Base-by-base conservation (phyloP, 2,888 invertebrate genomes). In the Erannis defoliaria region DNA sequence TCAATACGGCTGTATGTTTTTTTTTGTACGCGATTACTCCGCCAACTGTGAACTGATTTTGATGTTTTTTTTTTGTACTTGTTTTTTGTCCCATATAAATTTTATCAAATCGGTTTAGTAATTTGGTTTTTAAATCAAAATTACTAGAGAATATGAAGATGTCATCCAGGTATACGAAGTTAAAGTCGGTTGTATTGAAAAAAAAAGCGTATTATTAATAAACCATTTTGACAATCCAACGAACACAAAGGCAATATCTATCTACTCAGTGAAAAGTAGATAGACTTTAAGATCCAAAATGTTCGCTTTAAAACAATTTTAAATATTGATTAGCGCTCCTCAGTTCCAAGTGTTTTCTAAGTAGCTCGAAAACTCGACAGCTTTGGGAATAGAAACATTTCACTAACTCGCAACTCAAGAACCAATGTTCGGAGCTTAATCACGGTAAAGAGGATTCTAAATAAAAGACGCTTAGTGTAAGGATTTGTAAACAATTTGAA, bases 381-480 rank as follows among this genome's bases (percentile, higher is more conserved):
- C 73, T 66, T 64, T 58, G 62, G 75, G 72, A 77, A 74, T 71
- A 67, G 67, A 70, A 68, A 59, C 51, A 35, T 35, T 23, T 42
- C 18, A 31, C 66, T 50, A 70, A 71, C 71, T 74, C 67, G 23
- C 45, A 59, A 46, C 48, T 57, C 59, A 54, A 67, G 55, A 60
- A 67, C 60, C 63, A 70, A 69, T 73, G 70, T 67, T 71, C 69
- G 51, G 42, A 53, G 50, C 67, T 72, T 74, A 73, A 74, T 76
- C 71, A 72, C 71, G 63, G 68, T 68, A 60, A 71, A 68, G 60
- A 49, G 62, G 63, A 46, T 62, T 64, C 31, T 66, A 66, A 74
- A 74, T 19, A 18, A 72, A 78, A 80, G 77, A 73, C 70, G 73
- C 72, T 80, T 69, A 77, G 76, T 76, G 74, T 72, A 65, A 64